A percentile compares a stretch with the other conserved stretches of the same genome.
These are phyloP conservation scores for Holacanthella duospinosa DNA, from an alignment of 2,888 invertebrate genomes.

Conservation along the genomic window DNA sequence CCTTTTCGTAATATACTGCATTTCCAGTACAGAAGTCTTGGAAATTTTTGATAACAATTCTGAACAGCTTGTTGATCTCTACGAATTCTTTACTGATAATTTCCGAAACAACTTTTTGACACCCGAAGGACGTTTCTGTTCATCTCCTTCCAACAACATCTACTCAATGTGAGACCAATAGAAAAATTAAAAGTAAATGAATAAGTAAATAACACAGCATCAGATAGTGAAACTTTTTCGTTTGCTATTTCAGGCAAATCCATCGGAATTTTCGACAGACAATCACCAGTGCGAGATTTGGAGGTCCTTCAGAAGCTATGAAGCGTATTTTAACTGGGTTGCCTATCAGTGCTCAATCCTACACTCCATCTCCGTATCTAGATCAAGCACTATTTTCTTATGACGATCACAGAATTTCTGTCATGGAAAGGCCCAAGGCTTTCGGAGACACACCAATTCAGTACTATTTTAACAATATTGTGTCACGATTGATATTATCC, in stretches of 20 bases:
- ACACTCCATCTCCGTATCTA: conserved; percentile 82
- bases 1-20: conserved; percentile 82
- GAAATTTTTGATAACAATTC: conserved; percentile 86
- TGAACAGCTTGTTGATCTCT: conserved; percentile 65
- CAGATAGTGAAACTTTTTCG: too few relatives aligned
- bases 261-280: conserved; percentile 74
- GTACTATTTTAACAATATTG: conserved; percentile 43
- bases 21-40: conserved; percentile 68
- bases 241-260: conserved; percentile 46
- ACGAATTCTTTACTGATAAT: conserved; percentile 83
- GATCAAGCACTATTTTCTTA: conserved; percentile 85
- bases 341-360: conserved; percentile 90
- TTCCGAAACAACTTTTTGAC: conserved; percentile 80
- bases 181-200: too few relatives aligned
- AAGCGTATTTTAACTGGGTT: conserved; percentile 78
- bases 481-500: too few relatives aligned
- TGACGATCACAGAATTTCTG: conserved; percentile 91
- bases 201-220: too few relatives aligned
- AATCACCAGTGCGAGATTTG: conserved; percentile 75
- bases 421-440: conserved; percentile 87
- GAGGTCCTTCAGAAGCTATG: conserved; percentile 81
- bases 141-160: conserved; percentile 81
- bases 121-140: conserved; percentile 74
- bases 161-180: conserved; percentile 52
- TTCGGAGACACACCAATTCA: conserved; percentile 86